Percentiles rank a stretch among this genome's conserved stretches.
These are phyloP conservation scores for Brachionus angularis DNA, from an alignment of 1,140 invertebrate genomes.

Conservation along the genomic window DNA sequence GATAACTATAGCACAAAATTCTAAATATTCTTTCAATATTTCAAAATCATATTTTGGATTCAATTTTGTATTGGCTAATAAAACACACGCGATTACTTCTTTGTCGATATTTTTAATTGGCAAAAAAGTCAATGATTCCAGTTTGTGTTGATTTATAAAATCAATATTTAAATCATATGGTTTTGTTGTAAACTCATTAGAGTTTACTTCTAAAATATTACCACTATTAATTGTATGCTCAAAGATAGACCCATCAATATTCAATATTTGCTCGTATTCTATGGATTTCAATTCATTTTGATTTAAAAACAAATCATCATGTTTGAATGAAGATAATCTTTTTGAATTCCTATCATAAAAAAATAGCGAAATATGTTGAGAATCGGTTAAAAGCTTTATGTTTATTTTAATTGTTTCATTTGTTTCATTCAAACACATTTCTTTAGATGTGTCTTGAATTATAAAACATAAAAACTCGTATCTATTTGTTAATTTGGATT, in stretches of 20 bases:
- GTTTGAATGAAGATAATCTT: not conserved
- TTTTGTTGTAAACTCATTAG: no score
- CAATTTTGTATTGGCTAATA: conserved; percentile 82
- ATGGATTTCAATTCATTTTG: not conserved
- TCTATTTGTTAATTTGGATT: not conserved
- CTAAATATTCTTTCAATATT: conserved; percentile 60
- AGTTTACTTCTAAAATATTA: no score
- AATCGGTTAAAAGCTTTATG: conserved; percentile 1
- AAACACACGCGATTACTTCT: conserved; percentile 89
- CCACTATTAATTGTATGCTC: no score
- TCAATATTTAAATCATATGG: no score
- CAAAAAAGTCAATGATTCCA: conserved; percentile 63
- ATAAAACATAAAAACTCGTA: not conserved
- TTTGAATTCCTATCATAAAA: not conserved
- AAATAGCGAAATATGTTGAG: not conserved
- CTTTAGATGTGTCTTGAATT: not conserved
- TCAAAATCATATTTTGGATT: conserved; percentile 48
- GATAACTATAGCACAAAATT: conserved; percentile 60
- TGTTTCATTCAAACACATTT: not conserved
- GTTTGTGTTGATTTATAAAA: conserved; percentile 20
- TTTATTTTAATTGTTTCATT: not conserved
- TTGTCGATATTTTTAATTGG: conserved; percentile 92
- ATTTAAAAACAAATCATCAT: conserved; percentile 19
- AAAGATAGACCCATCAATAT: no score
- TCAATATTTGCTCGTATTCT: no score